Evolutionary conservation across 2,888 invertebrate genomes (phyloP).

Genomic region (Mylabris sibirica): DNA sequence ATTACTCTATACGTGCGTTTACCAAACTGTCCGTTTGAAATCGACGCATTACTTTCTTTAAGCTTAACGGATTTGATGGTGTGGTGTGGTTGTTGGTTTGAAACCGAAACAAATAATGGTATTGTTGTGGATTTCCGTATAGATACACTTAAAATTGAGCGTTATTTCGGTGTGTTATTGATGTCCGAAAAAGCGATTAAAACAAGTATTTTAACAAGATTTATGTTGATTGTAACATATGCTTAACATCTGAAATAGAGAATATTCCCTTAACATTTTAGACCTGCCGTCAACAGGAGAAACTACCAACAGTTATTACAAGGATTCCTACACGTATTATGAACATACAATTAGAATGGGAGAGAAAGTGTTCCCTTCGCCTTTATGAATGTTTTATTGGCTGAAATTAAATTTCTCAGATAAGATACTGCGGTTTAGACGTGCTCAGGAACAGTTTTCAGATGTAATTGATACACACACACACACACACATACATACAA

Average conservation of each 20-base stretch:
- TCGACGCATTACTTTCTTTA: background rate
- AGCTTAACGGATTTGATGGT: background rate
- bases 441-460: slow-evolving; percentile 33
- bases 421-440: slow-evolving; percentile 53
- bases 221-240: slow-evolving; percentile 42
- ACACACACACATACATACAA: no score
- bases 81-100: background rate
- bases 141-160: slow-evolving; percentile 1
- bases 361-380: slow-evolving; percentile 39
- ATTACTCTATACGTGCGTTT: background rate
- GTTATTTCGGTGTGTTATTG: slow-evolving; percentile 22
- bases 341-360: slow-evolving; percentile 38
- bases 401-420: slow-evolving; percentile 57
- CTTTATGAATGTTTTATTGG: slow-evolving; percentile 60
- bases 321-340: slow-evolving; percentile 57
- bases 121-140: slow-evolving; percentile 17
- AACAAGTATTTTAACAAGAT: slow-evolving; percentile 33
- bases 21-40: background rate
- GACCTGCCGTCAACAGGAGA: slow-evolving; percentile 54
- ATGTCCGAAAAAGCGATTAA: slow-evolving; percentile 28
- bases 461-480: slow-evolving; percentile 33
- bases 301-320: slow-evolving; percentile 58
- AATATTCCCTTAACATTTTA: slow-evolving; percentile 42
- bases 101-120: background rate
- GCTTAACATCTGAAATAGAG: slow-evolving; percentile 44